A percentile compares a stretch with the other conserved stretches of the same genome.
These are phyloP conservation scores for Lasioglossum marginatum DNA, from an alignment of 2,888 invertebrate genomes.

Conservation along the genomic window DNA sequence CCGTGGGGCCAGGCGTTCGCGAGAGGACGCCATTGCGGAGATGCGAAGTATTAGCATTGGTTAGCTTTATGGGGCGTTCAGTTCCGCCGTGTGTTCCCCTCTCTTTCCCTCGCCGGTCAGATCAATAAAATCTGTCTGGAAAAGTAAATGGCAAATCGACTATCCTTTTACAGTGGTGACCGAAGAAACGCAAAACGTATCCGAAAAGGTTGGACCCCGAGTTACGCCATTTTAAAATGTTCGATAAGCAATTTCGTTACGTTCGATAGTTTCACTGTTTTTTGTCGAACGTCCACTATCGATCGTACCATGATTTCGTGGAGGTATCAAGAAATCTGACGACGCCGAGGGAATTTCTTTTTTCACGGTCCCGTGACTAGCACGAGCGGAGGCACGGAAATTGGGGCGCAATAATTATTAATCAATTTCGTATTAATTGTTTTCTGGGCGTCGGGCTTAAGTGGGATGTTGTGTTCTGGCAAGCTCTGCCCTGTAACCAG, in stretches of 20 bases:
- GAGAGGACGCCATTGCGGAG: conserved; percentile 80
- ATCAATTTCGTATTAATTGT: conserved; percentile 83
- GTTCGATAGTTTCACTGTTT: background rate
- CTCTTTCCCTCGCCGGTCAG: conserved; percentile 65
- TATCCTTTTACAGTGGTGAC: conserved; percentile 67
- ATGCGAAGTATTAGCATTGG: conserved; percentile 86
- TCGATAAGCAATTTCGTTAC: background rate
- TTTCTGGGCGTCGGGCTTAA: conserved; percentile 76
- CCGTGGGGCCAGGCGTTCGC: conserved; percentile 10
- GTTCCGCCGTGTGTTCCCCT: conserved; percentile 80
- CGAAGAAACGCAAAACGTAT: background rate
- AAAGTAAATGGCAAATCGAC: conserved; percentile 82
- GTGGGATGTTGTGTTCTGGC: conserved; percentile 82
- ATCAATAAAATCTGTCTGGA: conserved; percentile 83
- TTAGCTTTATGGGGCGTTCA: conserved; percentile 88
- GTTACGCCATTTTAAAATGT: background rate
- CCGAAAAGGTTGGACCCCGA: background rate
- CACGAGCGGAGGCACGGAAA: conserved; percentile 55
- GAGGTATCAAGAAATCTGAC: conserved; percentile 9
- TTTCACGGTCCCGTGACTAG: conserved; percentile 55
- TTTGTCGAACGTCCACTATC: background rate
- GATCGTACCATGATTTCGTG: background rate
- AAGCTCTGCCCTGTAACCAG: conserved; percentile 73
- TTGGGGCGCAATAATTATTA: conserved; percentile 79
- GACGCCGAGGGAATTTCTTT: conserved; percentile 35